Conservation (phyloP, 2,113 vertebrate species). For the Petromus typicus region DNA sequence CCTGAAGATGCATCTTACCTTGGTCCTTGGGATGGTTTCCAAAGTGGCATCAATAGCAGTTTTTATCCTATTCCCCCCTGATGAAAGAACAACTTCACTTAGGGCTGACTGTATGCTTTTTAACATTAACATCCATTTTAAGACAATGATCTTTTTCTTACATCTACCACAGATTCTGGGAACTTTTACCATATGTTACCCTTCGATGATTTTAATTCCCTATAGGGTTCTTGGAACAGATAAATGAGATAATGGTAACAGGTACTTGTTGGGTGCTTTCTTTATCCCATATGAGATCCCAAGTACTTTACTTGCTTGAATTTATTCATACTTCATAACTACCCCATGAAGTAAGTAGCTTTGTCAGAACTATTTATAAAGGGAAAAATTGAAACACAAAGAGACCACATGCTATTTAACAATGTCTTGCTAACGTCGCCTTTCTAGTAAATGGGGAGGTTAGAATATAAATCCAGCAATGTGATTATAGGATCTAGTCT, state of each 20-base stretch:
- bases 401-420: background rate
- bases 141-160: background rate
- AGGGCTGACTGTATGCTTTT: background rate
- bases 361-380: background rate
- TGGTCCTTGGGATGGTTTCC: background rate
- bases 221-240: background rate
- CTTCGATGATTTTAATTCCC: background rate
- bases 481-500: background rate
- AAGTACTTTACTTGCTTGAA: background rate
- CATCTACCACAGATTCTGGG: background rate
- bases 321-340: conserved; percentile 22
- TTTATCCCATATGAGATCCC: background rate
- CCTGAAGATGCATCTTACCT: background rate
- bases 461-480: background rate
- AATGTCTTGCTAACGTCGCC: background rate
- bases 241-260: background rate
- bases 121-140: conserved; percentile 14
- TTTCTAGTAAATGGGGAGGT: background rate
- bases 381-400: background rate
- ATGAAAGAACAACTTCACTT: background rate
- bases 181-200: background rate
- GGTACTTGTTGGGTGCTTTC: background rate
- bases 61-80: background rate
- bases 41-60: background rate
- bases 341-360: background rate